Percentiles rank a stretch among this genome's conserved stretches.
Conservation (phyloP, 1,140 invertebrate species). For the Anthonomus grandis region DNA sequence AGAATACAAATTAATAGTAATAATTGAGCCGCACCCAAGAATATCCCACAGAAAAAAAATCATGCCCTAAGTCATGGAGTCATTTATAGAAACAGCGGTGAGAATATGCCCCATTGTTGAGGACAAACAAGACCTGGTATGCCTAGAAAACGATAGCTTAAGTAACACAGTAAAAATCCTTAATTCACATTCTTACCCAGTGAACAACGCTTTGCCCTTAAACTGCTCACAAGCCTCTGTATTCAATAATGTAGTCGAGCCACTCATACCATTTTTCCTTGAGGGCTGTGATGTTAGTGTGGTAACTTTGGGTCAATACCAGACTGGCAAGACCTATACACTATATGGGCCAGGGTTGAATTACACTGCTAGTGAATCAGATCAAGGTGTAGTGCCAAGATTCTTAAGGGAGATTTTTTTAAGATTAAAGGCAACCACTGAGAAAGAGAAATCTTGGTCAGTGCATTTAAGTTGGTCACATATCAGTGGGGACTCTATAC, state of each 20-base stretch:
- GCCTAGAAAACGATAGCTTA: constrained; percentile 54
- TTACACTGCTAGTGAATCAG: constrained; percentile 64
- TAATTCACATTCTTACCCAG: constrained; percentile 56
- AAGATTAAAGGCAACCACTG: constrained; percentile 56
- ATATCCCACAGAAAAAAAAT: no score
- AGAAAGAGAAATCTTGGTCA: constrained; percentile 55
- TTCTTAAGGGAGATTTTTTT: constrained; percentile 71
- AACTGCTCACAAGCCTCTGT: constrained; percentile 52
- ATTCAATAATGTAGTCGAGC: constrained; percentile 50
- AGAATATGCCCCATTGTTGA: constrained; percentile 35
- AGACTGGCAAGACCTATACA: constrained; percentile 75
- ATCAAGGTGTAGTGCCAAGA: constrained; percentile 72
- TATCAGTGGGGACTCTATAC: constrained; percentile 50
- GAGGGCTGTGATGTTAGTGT: constrained; percentile 72
- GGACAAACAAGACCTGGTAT: constrained; percentile 48
- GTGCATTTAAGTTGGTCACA: constrained; percentile 65
- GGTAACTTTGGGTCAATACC: constrained; percentile 73
- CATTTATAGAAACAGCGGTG: constrained; percentile 44
- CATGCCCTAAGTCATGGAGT: constrained; percentile 38
- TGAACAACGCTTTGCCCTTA: constrained; percentile 59
- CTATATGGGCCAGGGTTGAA: constrained; percentile 71
- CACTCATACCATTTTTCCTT: constrained; percentile 59
- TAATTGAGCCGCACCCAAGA: no score
- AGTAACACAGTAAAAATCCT: constrained; percentile 56
- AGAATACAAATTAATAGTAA: no score